Percentiles rank a stretch among this genome's conserved stretches.
Conservation (phyloP, 2,113 vertebrate genomes). For the Raja brachyura region DNA sequence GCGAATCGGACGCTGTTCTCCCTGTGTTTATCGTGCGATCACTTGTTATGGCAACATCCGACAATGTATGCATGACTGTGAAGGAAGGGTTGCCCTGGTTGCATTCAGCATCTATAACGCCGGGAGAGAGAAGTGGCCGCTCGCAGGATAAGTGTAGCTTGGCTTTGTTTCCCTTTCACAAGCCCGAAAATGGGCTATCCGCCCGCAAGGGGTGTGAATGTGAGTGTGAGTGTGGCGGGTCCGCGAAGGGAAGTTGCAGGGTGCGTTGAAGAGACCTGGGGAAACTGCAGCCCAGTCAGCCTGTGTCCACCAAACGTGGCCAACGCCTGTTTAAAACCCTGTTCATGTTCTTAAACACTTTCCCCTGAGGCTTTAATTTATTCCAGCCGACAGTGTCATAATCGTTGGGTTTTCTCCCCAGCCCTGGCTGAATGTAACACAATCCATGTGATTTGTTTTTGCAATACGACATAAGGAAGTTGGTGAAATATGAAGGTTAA, state of each 20-base stretch:
- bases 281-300: neutral
- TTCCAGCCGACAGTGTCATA: neutral
- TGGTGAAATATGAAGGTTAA: neutral
- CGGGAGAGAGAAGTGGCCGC: neutral
- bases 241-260: neutral
- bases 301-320: neutral
- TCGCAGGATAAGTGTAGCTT: neutral
- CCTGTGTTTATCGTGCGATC: neutral
- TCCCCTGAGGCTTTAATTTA: neutral
- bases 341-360: neutral
- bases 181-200: neutral
- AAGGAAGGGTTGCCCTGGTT: neutral
- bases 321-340: neutral
- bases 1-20: neutral
- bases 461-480: neutral
- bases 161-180: neutral
- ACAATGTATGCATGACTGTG: neutral
- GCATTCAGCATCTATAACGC: neutral
- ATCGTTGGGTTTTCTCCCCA: neutral
- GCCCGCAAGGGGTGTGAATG: neutral
- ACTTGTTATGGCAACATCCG: constrained; percentile 3
- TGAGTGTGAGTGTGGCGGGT: neutral
- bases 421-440: no score
- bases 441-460: neutral
- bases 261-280: neutral